Evolutionary conservation across 2,797 vertebrate species (phyloP).

Genomic region (Mormyrus hasselquistii): DNA sequence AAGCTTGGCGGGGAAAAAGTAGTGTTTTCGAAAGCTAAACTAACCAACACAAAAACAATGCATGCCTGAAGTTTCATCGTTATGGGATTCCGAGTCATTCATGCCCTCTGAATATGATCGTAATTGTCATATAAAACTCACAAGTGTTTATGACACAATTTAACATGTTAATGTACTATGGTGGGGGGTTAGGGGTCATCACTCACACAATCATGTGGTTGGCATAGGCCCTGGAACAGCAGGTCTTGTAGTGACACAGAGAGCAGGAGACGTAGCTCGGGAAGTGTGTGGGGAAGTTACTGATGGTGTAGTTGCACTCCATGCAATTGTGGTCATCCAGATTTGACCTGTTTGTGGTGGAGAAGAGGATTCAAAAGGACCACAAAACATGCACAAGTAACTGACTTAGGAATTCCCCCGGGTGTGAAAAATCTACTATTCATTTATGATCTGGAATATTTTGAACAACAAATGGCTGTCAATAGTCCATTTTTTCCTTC

Average conservation of each 20-base stretch:
- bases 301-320: constrained; percentile 76
- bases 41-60: not conserved
- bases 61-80: not conserved
- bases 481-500: not conserved
- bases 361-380: not conserved
- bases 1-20: not conserved
- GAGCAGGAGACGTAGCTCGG: constrained; percentile 83
- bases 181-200: not conserved
- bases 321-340: constrained; percentile 68
- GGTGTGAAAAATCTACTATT: not conserved
- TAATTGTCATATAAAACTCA: not conserved
- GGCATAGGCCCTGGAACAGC: constrained; percentile 86
- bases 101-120: not conserved
- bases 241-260: constrained; percentile 80
- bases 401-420: not conserved
- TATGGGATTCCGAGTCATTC: not conserved
- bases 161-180: not conserved
- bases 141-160: not conserved
- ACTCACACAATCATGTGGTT: constrained; percentile 97
- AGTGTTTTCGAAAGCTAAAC: not conserved
- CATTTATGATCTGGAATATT: not conserved
- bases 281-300: constrained; percentile 72
- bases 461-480: not conserved
- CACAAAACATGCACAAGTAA: not conserved
- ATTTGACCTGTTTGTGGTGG: constrained; percentile 41